These are phyloP conservation scores for Bubalus kerabau DNA, from an alignment of 2,113 vertebrate species.

Conservation along the genomic window DNA sequence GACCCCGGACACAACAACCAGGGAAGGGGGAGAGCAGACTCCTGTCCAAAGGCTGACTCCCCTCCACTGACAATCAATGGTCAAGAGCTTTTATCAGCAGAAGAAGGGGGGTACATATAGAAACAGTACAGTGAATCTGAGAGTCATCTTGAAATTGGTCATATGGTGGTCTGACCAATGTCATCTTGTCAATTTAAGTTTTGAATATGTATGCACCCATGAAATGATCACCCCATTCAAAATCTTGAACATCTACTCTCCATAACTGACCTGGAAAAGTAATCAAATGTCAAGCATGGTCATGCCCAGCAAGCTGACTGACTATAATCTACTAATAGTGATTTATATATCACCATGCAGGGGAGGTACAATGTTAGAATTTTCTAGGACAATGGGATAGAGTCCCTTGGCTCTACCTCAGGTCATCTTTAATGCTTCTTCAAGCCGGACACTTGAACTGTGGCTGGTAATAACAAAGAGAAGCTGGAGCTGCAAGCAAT, in stretches of 20 bases:
- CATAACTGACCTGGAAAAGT: neutral
- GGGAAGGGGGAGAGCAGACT: neutral
- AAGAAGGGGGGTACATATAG: neutral
- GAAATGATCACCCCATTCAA: neutral
- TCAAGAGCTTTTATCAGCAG: neutral
- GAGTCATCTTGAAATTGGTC: neutral
- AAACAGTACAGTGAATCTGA: neutral
- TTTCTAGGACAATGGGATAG: neutral
- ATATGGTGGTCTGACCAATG: neutral
- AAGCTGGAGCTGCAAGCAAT: neutral
- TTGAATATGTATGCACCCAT: neutral
- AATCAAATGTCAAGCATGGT: neutral
- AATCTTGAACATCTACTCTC: neutral
- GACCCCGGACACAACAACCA: neutral
- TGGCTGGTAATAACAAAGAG: neutral
- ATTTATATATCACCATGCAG: neutral
- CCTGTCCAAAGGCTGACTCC: neutral
- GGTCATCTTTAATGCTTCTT: neutral
- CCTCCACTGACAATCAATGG: neutral
- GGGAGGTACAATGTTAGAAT: neutral
- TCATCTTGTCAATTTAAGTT: neutral
- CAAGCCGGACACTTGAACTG: neutral
- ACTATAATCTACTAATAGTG: neutral
- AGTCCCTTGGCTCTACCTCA: neutral
- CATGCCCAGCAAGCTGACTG: neutral